Evolutionary conservation across 2,113 vertebrate genomes (phyloP).

Genomic region (Narcine bancroftii): DNA sequence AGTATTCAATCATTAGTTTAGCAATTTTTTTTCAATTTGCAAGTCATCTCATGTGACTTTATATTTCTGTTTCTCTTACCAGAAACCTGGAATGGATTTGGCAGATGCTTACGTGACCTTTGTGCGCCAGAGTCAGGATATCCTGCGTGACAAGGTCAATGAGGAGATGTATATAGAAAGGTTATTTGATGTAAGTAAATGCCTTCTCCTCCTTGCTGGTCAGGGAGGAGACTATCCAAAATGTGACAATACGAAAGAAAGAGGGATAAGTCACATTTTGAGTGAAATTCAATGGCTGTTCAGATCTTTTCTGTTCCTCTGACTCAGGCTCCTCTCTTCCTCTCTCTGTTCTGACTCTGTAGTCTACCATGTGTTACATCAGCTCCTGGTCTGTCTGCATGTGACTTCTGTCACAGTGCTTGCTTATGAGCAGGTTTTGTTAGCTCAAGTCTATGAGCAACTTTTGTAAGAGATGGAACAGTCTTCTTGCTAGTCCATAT

Average conservation of each 20-base stretch:
- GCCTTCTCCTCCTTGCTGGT: constrained; percentile 81
- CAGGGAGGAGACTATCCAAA: constrained; percentile 88
- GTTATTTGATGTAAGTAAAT: constrained; percentile 99
- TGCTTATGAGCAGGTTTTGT: background rate
- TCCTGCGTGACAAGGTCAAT: constrained; percentile 97
- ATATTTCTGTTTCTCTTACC: constrained; percentile 49
- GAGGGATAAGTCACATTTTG: constrained; percentile 99
- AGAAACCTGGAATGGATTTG: constrained; percentile 98
- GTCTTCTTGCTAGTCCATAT: background rate
- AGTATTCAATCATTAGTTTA: background rate
- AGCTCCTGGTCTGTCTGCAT: constrained; percentile 63
- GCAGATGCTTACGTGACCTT: constrained; percentile 97
- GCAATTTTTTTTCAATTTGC: background rate
- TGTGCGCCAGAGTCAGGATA: constrained; percentile 97
- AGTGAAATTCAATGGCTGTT: constrained; percentile 60
- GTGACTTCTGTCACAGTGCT: constrained; percentile 35
- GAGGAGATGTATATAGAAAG: constrained; percentile 99
- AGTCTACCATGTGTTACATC: constrained; percentile 52
- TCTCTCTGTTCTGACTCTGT: constrained; percentile 61
- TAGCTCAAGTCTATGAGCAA: constrained; percentile 29
- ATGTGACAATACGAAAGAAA: constrained; percentile 99
- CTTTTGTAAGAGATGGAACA: constrained; percentile 21
- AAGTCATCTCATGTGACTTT: constrained; percentile 35
- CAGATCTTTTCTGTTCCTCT: constrained; percentile 56
- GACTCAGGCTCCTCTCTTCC: constrained; percentile 55